Base-by-base conservation (phyloP, 1,140 invertebrate species). In the Atopsyche davidsoni region DNA sequence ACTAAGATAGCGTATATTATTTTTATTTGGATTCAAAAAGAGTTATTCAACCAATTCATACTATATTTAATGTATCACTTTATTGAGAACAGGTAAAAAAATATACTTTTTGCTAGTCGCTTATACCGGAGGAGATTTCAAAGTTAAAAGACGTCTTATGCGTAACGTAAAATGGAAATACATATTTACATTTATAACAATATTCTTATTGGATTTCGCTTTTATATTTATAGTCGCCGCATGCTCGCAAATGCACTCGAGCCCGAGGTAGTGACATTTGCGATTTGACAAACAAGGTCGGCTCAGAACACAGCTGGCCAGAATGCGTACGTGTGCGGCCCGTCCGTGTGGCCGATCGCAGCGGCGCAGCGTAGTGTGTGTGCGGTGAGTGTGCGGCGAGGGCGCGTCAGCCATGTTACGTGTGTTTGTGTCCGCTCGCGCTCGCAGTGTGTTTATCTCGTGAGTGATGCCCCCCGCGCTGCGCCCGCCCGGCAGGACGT, bases 401-500 rank as follows among this genome's bases (percentile, higher is more conserved):
- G 48, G 48, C 48, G 48, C 48, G 48, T 50, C 48, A 50, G 48
- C 48, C 48, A 50, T 50, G 48, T 50, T 50, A 43, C 48, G 48
- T 50, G 19, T 50, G 48, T 50, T 50, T 50, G 40, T 50, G 41
- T 50, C 40, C 28, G 31, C 25, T 23, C 24, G 41, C 43, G 31
- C 28, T 21, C 25, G 16, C 24, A 17, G 39, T 32, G 46, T 49
- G 46, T 49, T 49, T 49, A 41, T 49, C 38, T 49, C 41, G 46
- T 49, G 41, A 49, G 41, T 49, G 41, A 49, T 49, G 46, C 40
- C 46, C 24, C 6, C 24, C 24, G 24, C 6, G 6, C 24, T n/a
- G 24, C 24, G n/a, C 6, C 24, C 24, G 24, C 24, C 6, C 24
- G 24, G 6, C 24, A 28, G 24, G 24, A 6, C 6, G 6, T 28